Percentiles rank a stretch among this genome's conserved stretches.
Conservation (phyloP, 2,797 vertebrate genomes). For the Xerus rutilus region DNA sequence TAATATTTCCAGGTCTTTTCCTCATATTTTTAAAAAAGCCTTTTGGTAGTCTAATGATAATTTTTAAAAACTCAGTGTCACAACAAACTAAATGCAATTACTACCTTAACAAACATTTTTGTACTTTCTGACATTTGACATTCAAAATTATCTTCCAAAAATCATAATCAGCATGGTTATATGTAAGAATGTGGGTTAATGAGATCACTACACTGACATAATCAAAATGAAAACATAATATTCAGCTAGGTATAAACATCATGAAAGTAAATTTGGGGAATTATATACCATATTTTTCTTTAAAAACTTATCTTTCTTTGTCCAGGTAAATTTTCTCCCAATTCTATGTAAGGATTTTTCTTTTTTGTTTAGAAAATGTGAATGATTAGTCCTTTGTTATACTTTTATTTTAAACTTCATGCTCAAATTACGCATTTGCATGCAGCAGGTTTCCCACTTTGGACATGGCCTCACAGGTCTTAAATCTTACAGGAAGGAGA, state of each 20-base stretch:
- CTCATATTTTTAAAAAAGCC: not conserved
- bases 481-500: not conserved
- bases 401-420: not conserved
- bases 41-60: not conserved
- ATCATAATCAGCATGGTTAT: not conserved
- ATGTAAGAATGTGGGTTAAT: not conserved
- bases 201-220: not conserved
- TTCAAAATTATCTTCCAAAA: not conserved
- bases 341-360: not conserved
- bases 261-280: not conserved
- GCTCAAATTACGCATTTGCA: not conserved
- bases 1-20: not conserved
- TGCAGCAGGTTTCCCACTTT: not conserved
- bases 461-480: not conserved
- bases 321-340: not conserved
- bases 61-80: constrained; percentile 19
- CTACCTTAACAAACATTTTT: not conserved
- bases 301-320: not conserved
- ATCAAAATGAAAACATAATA: not conserved
- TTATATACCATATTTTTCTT: not conserved
- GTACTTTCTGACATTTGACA: not conserved
- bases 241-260: not conserved
- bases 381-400: not conserved
- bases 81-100: constrained; percentile 14
- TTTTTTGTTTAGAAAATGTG: not conserved